A percentile compares a stretch with the other conserved stretches of the same genome.
phyloP scores from a whole-genome alignment of 2,797 vertebrate species.

The Cygnus olor region DNA sequence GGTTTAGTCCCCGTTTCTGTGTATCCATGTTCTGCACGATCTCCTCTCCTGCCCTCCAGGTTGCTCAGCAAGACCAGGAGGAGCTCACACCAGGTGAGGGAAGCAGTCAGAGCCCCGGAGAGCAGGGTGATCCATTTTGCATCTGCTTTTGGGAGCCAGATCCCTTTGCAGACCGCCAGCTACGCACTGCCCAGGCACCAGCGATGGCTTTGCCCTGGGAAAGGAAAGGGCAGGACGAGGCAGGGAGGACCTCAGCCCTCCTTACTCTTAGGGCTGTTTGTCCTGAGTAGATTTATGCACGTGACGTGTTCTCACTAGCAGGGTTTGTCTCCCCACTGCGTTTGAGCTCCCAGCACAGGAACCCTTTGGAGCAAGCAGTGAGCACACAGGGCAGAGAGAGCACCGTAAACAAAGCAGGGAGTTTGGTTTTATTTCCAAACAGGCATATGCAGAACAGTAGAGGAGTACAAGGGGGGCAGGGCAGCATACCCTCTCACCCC shows the following conservation, averaged over 20 bases:
- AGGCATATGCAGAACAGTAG: background rate
- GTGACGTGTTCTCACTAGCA: background rate
- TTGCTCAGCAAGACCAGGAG: background rate
- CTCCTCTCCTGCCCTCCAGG: background rate
- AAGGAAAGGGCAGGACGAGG: background rate
- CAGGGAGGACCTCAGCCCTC: background rate
- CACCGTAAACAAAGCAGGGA: background rate
- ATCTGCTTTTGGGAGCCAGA: background rate
- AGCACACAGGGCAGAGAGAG: slow-evolving; percentile 16
- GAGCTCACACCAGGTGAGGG: background rate
- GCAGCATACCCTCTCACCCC: background rate
- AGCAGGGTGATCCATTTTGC: background rate
- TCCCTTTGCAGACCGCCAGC: rapidly evolving
- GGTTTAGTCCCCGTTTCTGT: background rate
- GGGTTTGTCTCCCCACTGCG: background rate
- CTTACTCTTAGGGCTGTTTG: background rate
- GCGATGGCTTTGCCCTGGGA: background rate
- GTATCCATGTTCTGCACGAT: background rate
- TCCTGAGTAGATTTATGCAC: background rate
- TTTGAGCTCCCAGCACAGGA: background rate
- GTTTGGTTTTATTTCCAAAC: slow-evolving; percentile 2
- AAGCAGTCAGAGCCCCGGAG: background rate
- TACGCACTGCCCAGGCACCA: background rate
- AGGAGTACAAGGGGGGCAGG: background rate
- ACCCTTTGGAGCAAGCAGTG: background rate